Base-by-base conservation (phyloP, 2,113 vertebrate species). In the Terrapene triunguis region DNA sequence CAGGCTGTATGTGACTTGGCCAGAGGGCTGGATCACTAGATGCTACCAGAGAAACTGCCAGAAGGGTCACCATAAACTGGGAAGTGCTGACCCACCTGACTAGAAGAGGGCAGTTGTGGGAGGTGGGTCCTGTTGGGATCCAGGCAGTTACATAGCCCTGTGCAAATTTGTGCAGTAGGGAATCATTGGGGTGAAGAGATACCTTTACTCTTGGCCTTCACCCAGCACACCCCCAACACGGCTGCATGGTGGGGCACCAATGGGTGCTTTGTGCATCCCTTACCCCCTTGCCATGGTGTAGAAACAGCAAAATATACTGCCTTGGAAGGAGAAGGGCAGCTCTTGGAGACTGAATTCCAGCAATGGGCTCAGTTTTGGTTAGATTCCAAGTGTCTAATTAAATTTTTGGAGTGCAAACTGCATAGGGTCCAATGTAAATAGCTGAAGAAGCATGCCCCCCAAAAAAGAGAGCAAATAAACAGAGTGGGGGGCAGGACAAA, bases 351-450 rank as follows among this genome's bases (percentile, higher is more conserved):
- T 53, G 89, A 2, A 1, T 47, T 74, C 54, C 62, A 2, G 84
- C 91, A 5, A 82, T 44, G 72, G 95, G 87, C 82, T 95, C 96
- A 9, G 82, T 80, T 80, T 51, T 29, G 89, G 78, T 57, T n/a
- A 42, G 50, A 10, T 51, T 93, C 91, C 95, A 90, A 96, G 88
- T 0, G 69, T 87, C 96, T 94, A 27, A 92, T 93, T 95, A 95
- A 89, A 96, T 97, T 87, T 97, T 90, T 93, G 55, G 94, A 90
- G 91, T 0, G 2, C 84, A 85, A 42, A 91, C 93, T 87, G 94
- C 96, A 89, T 3, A 0, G 35, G 76, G 87, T 96, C 92, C 96
- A 95, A 92, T 91, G 81, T 93, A 94, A 96, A 97, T 19, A 96
- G 93, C 96, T 57, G 14, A 92, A 42, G 88, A 51, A 65, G 35